Evolutionary conservation across 2,797 vertebrate species (phyloP).

Genomic region (Mus spretus): DNA sequence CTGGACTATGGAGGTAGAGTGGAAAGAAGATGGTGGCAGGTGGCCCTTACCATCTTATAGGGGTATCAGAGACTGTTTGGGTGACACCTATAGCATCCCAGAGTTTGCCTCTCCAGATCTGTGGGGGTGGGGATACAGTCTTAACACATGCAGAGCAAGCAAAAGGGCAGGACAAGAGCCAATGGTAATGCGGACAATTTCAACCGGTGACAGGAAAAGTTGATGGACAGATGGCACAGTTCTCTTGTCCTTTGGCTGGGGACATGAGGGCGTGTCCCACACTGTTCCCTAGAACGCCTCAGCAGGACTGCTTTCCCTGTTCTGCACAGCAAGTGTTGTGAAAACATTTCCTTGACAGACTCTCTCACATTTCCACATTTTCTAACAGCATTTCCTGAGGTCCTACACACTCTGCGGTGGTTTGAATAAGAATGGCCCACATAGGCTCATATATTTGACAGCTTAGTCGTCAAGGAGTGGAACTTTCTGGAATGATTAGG

Average conservation of each 20-base stretch:
- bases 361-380: background rate
- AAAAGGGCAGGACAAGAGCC: background rate
- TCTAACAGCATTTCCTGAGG: slow-evolving; percentile 7
- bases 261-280: background rate
- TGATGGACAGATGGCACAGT: background rate
- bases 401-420: background rate
- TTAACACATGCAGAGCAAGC: background rate
- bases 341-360: background rate
- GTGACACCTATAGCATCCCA: background rate
- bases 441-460: background rate
- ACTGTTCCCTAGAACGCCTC: background rate
- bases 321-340: background rate
- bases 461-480: background rate
- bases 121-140: background rate
- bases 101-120: background rate
- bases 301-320: background rate
- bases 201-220: background rate
- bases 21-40: background rate
- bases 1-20: background rate
- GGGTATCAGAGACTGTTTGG: background rate
- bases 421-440: background rate
- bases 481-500: background rate
- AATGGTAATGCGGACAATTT: background rate
- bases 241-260: background rate
- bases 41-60: background rate